phyloP scores from a whole-genome alignment of 2,113 vertebrate species.

The Heterotis niloticus region DNA sequence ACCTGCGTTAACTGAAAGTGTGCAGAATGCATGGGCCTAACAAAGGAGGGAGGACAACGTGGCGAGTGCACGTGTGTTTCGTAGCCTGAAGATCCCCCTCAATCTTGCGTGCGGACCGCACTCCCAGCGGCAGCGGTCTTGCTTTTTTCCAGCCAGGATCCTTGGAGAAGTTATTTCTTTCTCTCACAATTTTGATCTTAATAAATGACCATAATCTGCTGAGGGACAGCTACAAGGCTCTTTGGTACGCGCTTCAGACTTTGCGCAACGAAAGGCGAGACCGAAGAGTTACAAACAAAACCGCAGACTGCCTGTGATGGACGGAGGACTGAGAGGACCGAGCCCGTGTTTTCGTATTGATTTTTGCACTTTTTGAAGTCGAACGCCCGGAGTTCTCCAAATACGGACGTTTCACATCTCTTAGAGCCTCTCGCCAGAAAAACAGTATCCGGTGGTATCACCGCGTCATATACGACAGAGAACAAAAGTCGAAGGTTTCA shows the following conservation, averaged over 20 bases:
- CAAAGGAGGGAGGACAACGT: conserved; percentile 17
- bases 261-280: conserved; percentile 19
- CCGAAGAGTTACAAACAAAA: conserved; percentile 17
- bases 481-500: no score
- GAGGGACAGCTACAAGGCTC: conserved; percentile 42
- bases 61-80: conserved; percentile 33
- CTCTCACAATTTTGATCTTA: conserved; percentile 54
- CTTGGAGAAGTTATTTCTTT: conserved; percentile 58
- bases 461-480: no score
- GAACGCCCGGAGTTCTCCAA: not conserved
- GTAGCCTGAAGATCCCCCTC: conserved; percentile 66
- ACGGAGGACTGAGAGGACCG: not conserved
- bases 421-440: no score
- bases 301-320: not conserved
- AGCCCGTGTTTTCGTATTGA: conserved; percentile 15
- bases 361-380: not conserved
- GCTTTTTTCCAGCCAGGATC: conserved; percentile 47
- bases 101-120: conserved; percentile 59
- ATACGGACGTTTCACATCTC: not conserved
- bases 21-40: not conserved
- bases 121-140: conserved; percentile 50
- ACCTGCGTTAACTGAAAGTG: conserved; percentile 21
- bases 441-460: no score
- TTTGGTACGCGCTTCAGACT: conserved; percentile 34
- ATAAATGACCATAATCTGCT: conserved; percentile 61